These are phyloP conservation scores for Apis dorsata DNA, from an alignment of 1,140 invertebrate genomes.

Conservation along the genomic window DNA sequence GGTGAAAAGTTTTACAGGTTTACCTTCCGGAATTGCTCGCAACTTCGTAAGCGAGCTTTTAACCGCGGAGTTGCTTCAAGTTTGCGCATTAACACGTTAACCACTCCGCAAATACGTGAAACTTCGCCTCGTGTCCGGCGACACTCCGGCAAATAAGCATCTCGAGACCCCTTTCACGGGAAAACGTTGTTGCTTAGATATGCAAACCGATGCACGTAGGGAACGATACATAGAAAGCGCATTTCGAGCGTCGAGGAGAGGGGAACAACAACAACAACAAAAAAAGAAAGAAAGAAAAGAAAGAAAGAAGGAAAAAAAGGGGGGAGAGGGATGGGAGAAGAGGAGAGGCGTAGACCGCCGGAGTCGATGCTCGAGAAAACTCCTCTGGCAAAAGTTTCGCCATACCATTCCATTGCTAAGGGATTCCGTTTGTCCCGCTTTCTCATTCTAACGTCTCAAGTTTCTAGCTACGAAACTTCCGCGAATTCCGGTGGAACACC, in stretches of 20 bases:
- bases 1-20: neutral
- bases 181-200: neutral
- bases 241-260: neutral
- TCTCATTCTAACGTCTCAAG: neutral
- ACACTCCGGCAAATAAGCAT: neutral
- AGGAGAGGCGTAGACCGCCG: neutral
- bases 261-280: neutral
- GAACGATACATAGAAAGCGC: constrained; percentile 17
- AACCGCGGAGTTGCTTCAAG: neutral
- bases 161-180: neutral
- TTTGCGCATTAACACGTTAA: constrained; percentile 20
- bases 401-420: neutral
- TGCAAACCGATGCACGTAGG: neutral
- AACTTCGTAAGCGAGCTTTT: constrained; percentile 17
- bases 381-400: constrained; percentile 11
- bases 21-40: neutral
- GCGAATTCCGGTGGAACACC: neutral
- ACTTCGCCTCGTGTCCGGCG: neutral
- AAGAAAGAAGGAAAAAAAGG: neutral
- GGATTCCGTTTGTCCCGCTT: neutral
- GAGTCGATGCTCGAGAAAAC: constrained; percentile 1
- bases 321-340: too few relatives aligned
- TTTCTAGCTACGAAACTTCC: neutral
- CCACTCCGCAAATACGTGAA: neutral
- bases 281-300: neutral